Conservation (phyloP, 2,888 invertebrate species). For the Eudemis profundana region DNA sequence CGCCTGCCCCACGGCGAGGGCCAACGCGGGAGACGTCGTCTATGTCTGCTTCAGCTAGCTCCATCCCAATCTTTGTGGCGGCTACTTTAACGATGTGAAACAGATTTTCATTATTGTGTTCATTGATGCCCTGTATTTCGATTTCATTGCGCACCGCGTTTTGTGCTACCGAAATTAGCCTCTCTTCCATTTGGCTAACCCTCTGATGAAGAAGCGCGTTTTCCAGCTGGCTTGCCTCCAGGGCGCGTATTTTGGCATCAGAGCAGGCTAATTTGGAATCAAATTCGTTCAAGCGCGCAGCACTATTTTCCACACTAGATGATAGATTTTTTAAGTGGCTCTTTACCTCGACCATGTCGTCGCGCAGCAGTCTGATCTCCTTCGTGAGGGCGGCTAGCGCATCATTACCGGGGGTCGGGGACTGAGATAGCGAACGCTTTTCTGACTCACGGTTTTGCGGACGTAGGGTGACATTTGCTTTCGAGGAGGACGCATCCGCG, state of each 20-base stretch:
- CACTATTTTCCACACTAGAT: background rate
- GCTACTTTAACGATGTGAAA: background rate
- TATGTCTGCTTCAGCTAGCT: background rate
- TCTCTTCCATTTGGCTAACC: background rate
- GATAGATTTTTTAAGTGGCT: background rate
- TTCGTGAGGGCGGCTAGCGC: background rate
- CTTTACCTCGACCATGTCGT: slow-evolving; percentile 1
- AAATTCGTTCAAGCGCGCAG: background rate
- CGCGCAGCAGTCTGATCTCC: slow-evolving; percentile 6
- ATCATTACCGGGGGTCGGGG: background rate
- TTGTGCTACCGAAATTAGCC: background rate
- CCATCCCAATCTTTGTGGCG: background rate
- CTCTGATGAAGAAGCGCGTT: slow-evolving; percentile 1
- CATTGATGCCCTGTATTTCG: slow-evolving; percentile 8
- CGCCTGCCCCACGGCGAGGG: background rate
- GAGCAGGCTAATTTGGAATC: background rate
- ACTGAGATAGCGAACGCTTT: background rate
- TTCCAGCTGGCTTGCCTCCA: slow-evolving; percentile 7
- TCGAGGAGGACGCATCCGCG: background rate
- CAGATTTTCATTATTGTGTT: background rate
- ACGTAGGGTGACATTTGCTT: slow-evolving; percentile 8
- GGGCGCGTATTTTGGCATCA: background rate
- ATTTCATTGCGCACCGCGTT: slow-evolving; percentile 7
- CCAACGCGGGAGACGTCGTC: slow-evolving; percentile 4
- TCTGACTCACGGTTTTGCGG: slow-evolving; percentile 11